These are phyloP conservation scores for Platorchestia sp. DNA, from an alignment of 1,140 invertebrate species.

Conservation along the genomic window DNA sequence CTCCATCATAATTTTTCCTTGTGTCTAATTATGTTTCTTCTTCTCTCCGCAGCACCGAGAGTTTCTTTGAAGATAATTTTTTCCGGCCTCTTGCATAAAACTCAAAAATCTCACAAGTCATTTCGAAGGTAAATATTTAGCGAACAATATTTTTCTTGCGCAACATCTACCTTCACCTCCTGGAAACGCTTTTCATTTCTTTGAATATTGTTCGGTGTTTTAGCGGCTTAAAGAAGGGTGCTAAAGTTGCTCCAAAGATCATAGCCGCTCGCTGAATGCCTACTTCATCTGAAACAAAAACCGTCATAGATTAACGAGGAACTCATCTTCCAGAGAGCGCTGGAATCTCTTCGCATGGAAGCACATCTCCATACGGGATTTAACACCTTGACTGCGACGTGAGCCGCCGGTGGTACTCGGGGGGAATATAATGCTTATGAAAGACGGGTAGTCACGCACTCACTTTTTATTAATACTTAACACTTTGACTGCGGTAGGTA, in stretches of 20 bases:
- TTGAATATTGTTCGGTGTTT: not conserved
- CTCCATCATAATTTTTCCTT: not conserved
- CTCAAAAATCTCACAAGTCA: not conserved
- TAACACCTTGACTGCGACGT: too few relatives aligned
- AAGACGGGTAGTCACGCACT: too few relatives aligned
- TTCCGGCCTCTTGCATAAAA: not conserved
- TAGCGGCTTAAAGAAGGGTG: not conserved
- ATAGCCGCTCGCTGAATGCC: not conserved
- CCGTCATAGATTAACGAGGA: not conserved
- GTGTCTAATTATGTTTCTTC: not conserved
- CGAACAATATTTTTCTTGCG: not conserved
- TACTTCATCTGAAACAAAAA: not conserved
- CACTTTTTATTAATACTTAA: too few relatives aligned
- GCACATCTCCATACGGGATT: not conserved
- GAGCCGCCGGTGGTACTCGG: too few relatives aligned
- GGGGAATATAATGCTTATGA: too few relatives aligned
- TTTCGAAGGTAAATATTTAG: not conserved
- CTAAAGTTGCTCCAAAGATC: not conserved
- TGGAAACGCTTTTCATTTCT: not conserved
- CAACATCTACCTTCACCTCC: not conserved
- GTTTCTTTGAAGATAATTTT: not conserved
- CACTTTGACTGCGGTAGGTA: too few relatives aligned
- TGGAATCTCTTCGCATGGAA: not conserved
- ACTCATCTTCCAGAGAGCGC: not conserved
- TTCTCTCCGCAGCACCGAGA: not conserved